These are phyloP conservation scores for Chauna torquata DNA, from an alignment of 2,113 vertebrate species.

Conservation along the genomic window DNA sequence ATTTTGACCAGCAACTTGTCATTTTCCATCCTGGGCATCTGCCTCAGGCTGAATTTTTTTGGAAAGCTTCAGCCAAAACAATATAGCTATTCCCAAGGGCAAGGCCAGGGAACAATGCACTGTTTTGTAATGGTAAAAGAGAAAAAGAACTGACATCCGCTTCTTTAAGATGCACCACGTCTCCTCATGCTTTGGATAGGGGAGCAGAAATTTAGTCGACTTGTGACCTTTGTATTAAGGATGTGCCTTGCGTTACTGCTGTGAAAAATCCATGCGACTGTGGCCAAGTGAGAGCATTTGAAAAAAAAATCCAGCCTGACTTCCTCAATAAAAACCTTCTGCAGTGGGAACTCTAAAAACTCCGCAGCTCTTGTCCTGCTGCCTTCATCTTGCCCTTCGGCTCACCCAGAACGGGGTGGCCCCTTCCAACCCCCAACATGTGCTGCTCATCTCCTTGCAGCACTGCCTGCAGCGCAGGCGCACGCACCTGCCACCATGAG, in stretches of 20 bases:
- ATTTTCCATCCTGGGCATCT: constrained; percentile 67
- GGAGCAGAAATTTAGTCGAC: constrained; percentile 9
- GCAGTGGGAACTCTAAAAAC: neutral
- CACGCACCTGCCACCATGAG: fast-evolving
- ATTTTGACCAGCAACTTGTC: constrained; percentile 69
- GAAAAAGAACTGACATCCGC: constrained; percentile 50
- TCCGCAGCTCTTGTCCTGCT: neutral
- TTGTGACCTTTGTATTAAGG: constrained; percentile 33
- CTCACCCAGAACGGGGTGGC: neutral
- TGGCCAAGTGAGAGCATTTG: neutral
- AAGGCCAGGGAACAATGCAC: constrained; percentile 49
- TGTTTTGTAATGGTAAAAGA: constrained; percentile 61
- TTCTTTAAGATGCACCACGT: constrained; percentile 37
- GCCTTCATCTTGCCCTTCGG: neutral
- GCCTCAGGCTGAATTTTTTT: constrained; percentile 55
- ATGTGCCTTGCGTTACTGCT: neutral
- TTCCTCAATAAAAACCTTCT: neutral
- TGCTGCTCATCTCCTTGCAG: neutral
- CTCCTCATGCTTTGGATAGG: neutral
- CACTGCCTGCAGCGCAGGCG: neutral
- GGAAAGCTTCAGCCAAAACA: constrained; percentile 66
- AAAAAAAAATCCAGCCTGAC: neutral
- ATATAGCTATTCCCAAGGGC: constrained; percentile 63
- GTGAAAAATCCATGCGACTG: neutral
- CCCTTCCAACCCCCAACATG: neutral